Base-by-base conservation (phyloP, 2,888 invertebrate genomes). In the Zonitis immaculata region DNA sequence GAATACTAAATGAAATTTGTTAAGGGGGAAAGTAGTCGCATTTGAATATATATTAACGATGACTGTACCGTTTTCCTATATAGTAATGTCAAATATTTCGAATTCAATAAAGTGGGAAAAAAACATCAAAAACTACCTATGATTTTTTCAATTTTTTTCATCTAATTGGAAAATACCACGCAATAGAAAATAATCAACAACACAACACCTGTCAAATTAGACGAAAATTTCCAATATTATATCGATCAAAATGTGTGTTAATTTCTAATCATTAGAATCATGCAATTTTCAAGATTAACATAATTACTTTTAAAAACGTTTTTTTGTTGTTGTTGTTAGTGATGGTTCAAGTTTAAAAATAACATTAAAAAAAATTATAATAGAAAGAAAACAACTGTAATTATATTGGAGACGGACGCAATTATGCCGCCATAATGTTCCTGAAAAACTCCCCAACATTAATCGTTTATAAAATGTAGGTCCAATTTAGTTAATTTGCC, bases 21-120 rank as follows among this genome's bases (percentile, higher is more conserved):
- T 16, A 55, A 58, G 61, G 63, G 58, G 57, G 51, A 49, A n/a
- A n/a, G n/a, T n/a, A 56, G 56, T 56, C 60, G 51, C 66, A 73
- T 73, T 73, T 73, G 70, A 73, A 73, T 73, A 72, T 73, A 73
- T 72, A 73, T 73, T 72, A 69, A 66, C 63, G 68, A 69, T 72
- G 71, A 73, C 71, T 70, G 61, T 66, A 51, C 64, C 62, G 60
- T 65, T 66, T 65, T 32, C 1, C 12, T 14, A 8, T n/a, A n/a
- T 22, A 22, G 5, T 22, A 22, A 22, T 22, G 5, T 22, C 22
- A 22, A 22, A 22, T 22, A 22, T 4, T 22, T 22, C n/a, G n/a
- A n/a, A n/a, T n/a, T n/a, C n/a, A n/a, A n/a, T n/a, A n/a, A n/a
- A n/a, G n/a, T n/a, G n/a, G n/a, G n/a, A n/a, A n/a, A n/a, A n/a